These are phyloP conservation scores for Meiosimyza decipiens DNA, from an alignment of 2,888 invertebrate genomes.

Conservation along the genomic window DNA sequence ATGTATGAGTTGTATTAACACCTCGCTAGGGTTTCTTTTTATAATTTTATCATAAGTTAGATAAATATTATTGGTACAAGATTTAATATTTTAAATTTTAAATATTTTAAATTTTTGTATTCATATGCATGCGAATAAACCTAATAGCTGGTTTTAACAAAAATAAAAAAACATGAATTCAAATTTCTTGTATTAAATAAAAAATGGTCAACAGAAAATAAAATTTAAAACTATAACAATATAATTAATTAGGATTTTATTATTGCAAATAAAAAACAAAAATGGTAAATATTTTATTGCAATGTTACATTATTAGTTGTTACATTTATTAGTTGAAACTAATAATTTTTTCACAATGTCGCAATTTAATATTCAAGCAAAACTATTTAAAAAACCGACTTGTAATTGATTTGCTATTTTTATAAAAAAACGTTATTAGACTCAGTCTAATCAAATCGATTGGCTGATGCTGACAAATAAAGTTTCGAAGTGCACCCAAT, in stretches of 20 bases:
- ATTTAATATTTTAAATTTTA: neutral
- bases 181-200: neutral
- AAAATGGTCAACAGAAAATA: slow-evolving; percentile 10
- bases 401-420: too few species aligned
- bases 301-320: neutral
- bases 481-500: too few species aligned
- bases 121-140: neutral
- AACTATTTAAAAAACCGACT: too few species aligned
- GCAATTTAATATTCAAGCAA: too few species aligned
- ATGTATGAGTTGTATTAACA: neutral
- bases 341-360: slow-evolving; percentile 3
- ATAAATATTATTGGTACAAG: neutral
- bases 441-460: too few species aligned
- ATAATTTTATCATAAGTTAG: neutral
- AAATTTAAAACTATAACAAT: slow-evolving; percentile 18
- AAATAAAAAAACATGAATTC: neutral
- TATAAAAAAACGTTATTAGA: too few species aligned
- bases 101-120: neutral
- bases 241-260: neutral
- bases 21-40: too few species aligned
- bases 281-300: neutral
- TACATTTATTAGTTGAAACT: neutral
- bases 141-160: too few species aligned
- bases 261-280: too few species aligned
- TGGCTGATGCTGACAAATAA: too few species aligned